Evolutionary conservation across 23 tunicate species (phyloP), one percentile per base, ranked within the genome.

Genomic region (Botrylloides violaceus): DNA sequence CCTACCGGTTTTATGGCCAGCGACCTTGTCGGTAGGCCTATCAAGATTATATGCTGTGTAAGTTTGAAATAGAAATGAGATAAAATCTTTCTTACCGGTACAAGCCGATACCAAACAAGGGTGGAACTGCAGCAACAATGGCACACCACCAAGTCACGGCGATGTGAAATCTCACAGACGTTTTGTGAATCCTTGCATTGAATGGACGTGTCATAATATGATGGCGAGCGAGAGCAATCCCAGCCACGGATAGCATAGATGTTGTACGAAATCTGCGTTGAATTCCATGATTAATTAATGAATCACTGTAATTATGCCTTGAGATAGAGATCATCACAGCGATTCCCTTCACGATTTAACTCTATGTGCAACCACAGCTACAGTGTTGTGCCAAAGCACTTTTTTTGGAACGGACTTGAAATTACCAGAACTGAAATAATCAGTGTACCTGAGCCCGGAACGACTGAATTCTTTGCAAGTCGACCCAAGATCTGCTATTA

Each of bases 191-290:
- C 0, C 86, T 39, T 26, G 79, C 71, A 48, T 77, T 80, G 86
- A 87, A 87, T 6, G 95, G 95, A 1, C 85, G 77, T 28, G 82
- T 87, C 0, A 87, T 70, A 32, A 87, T 78, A 66, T 87, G 86
- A 66, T 87, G 80, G 2, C 95, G 86, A 50, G 80, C 86, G 59
- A 87, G 18, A 4, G 95, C 95, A 33, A 87, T 80, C 2, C 78
- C 95, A 63, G 82, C 86, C 9, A 87, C 79, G 0, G 95, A 87
- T 3, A 87, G 36, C 19, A 87, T 80, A 4, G 95, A 76, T 2
- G 76, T 82, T 5, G 95, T 80, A 2, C 84, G 95, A 48, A 80
- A 80, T 7, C 95, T 87, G 77, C 38, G 56, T 50, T 43, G 53
- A 43, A n/a, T n/a, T n/a, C n/a, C n/a, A n/a, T n/a, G n/a, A n/a